Conservation (phyloP, 2,113 vertebrate species). For the Meleagris gallopavo region DNA sequence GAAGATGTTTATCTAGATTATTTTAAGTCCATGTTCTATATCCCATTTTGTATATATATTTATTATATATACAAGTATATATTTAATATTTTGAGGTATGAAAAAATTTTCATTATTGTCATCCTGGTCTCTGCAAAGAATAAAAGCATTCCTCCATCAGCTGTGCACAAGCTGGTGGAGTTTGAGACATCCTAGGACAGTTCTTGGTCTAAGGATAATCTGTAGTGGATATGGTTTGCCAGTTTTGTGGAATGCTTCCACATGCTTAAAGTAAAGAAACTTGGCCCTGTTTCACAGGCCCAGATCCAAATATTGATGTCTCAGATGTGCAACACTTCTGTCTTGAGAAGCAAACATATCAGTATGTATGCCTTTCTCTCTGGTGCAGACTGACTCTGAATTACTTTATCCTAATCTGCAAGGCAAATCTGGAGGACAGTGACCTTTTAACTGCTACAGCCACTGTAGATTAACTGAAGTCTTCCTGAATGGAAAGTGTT, state of each 20-base stretch:
- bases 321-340: background rate
- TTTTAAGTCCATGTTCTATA: background rate
- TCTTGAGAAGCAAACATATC: background rate
- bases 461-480: background rate
- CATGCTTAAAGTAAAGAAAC: conserved; percentile 4
- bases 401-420: conserved; percentile 36
- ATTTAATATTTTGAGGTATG: background rate
- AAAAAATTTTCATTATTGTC: background rate
- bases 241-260: background rate
- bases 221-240: background rate
- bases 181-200: background rate
- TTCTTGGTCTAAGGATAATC: background rate
- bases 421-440: background rate
- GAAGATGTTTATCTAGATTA: background rate
- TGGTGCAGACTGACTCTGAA: background rate
- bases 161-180: background rate
- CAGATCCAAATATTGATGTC: background rate
- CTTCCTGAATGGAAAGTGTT: background rate
- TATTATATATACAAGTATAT: too few relatives aligned
- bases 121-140: background rate
- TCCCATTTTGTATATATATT: too few relatives aligned
- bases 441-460: background rate
- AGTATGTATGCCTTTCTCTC: background rate
- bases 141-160: background rate
- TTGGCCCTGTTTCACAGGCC: background rate